Evolutionary conservation across 2,797 vertebrate species (phyloP), one percentile per base, ranked within the genome.

Genomic region (Eospalax fontanierii): DNA sequence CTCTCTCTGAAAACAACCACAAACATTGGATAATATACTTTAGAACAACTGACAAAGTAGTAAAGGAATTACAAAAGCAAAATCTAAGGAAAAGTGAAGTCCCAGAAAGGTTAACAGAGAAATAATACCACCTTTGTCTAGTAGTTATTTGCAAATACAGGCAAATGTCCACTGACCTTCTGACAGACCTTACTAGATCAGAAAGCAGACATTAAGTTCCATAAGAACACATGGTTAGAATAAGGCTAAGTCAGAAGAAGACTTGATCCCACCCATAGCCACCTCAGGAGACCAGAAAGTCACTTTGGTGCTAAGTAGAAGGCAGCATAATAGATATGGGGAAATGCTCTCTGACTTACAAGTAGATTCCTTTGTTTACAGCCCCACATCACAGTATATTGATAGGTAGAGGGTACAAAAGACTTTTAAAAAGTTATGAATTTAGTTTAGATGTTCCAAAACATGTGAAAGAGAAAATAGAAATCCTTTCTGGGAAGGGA

Each of bases 231-330:
- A 93, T 1, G 75, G 15, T 87, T 93, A 92, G 57, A 68, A 15
- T 90, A 95, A 90, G 18, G 35, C 38, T 50, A 89, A 94, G 65
- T 22, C n/a, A 88, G 74, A 79, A 96, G 68, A 43, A 95, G 84
- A 96, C 54, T 21, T 35, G 46, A 16, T 88, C 22, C 35, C 22
- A 93, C 46, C 16, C 16, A 87, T 6, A 92, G 84, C 9, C 46
- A 18, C 10, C 30, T 11, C 11, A 88, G 57, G 11, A 61, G n/a
- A 78, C n/a, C 71, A 7, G 19, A 88, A 85, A 61, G n/a, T 78
- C 78, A 85, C n/a, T 59, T 84, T 68, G 66, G 28, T 90, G 82
- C 38, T 90, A 26, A 84, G 66, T 73, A 75, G 59, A 89, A 95
- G 70, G 26, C 14, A 76, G 46, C 15, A 87, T 50, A 85, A 65